Conservation (phyloP, 2,797 vertebrate genomes). For the Enteromius radiatus region DNA sequence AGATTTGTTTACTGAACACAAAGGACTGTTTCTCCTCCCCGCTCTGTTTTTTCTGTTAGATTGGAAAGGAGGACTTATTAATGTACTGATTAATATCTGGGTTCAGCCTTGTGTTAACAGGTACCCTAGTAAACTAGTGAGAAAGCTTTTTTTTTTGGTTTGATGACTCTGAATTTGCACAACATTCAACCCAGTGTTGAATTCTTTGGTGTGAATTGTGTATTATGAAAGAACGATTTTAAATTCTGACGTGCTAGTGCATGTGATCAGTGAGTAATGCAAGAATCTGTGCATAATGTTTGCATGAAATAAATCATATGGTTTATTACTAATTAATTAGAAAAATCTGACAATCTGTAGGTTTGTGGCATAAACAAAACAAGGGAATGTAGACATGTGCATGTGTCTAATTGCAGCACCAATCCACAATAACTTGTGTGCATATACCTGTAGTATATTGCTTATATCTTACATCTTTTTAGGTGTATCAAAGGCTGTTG, state of each 20-base stretch:
- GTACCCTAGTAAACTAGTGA: constrained; percentile 73
- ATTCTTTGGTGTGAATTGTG: not conserved
- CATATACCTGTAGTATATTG: not conserved
- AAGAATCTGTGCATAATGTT: not conserved
- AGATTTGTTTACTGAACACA: constrained; percentile 11
- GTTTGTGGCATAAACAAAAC: not conserved
- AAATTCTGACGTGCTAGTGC: constrained; percentile 25
- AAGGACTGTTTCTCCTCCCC: constrained; percentile 9
- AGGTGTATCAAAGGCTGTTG: constrained; percentile 96
- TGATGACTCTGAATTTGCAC: constrained; percentile 8
- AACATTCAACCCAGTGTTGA: not conserved
- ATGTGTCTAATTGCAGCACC: not conserved
- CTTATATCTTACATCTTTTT: constrained; percentile 55
- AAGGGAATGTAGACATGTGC: constrained; percentile 5
- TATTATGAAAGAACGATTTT: not conserved
- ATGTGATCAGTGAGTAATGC: constrained; percentile 13
- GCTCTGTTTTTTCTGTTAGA: constrained; percentile 68
- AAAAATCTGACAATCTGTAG: not conserved
- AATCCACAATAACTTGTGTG: not conserved
- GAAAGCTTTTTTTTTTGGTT: not conserved
- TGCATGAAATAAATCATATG: constrained; percentile 2
- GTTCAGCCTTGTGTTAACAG: constrained; percentile 80
- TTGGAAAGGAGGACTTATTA: constrained; percentile 63
- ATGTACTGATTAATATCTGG: constrained; percentile 84
- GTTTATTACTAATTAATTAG: not conserved